Base-by-base conservation (phyloP, 2,888 invertebrate species). In the Junonia oenone region DNA sequence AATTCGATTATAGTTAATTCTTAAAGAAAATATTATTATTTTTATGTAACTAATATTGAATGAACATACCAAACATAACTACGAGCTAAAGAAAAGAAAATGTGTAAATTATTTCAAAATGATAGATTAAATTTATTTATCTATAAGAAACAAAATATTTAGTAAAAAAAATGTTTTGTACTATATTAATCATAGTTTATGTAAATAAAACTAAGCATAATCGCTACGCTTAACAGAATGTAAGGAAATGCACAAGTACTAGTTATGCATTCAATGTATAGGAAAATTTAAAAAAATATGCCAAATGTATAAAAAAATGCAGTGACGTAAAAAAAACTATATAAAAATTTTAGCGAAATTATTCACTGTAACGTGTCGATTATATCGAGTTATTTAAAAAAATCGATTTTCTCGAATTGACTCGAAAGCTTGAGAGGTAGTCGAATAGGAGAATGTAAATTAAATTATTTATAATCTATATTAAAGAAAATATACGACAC, bases 141-240 rank as follows among this genome's bases (percentile, higher is more conserved):
- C 67, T 69, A 60, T 80, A 78, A 78, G 81, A 72, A 78, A 72
- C 72, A 72, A 81, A 79, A 79, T 77, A 75, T 80, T 73, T 77
- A 78, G 75, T 66, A 68, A 71, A 68, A 49, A 22, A 76, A 80
- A 17, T 83, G 78, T 85, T 86, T 86, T 85, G 81, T 86, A 85
- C 73, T 72, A 78, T 68, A 61, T 40, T 52, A 51, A 52, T 49
- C 45, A 56, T 59, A 59, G 51, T 56, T 37, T 40, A 57, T 65
- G 62, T 64, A 62, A 60, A 63, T 62, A 61, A 48, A 61, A 52
- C 45, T 59, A 64, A 69, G 69, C 75, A 79, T 80, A 69, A 67
- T 55, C 64, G 77, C 79, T 80, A 76, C 63, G 83, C 83, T 84
- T 83, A 73, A 75, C 69, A 68, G 66, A 69, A 61, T 57, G 60